A percentile compares a stretch with the other conserved stretches of the same genome.
Conservation (phyloP, 2,797 vertebrate species). For the Petrocephalus sullivani region DNA sequence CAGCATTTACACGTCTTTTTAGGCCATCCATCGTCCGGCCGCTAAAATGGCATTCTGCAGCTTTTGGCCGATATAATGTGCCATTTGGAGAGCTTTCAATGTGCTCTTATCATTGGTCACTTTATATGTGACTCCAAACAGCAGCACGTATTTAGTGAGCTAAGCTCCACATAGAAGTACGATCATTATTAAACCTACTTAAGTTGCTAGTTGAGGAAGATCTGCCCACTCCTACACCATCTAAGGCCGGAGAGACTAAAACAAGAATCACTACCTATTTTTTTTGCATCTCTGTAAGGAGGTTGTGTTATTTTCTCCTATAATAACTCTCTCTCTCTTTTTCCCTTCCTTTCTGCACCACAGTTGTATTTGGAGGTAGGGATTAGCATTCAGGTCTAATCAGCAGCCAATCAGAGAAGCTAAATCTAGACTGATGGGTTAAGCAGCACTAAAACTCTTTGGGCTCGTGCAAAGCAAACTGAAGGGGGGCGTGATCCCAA, state of each 20-base stretch:
- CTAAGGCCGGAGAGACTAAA: neutral
- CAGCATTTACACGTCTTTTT: no score
- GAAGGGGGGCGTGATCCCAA: constrained; percentile 4
- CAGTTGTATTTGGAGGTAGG: neutral
- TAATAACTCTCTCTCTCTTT: neutral
- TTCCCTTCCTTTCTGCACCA: neutral
- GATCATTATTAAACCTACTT: neutral
- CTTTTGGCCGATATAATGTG: neutral
- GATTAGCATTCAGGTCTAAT: constrained; percentile 13
- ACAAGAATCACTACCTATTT: neutral
- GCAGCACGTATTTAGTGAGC: neutral
- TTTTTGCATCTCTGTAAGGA: neutral
- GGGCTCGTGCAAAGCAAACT: neutral
- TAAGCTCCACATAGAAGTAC: neutral
- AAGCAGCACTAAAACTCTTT: constrained; percentile 8
- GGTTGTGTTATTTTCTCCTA: neutral
- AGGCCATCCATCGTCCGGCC: neutral
- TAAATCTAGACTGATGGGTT: constrained; percentile 12
- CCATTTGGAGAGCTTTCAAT: neutral
- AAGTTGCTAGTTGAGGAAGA: neutral
- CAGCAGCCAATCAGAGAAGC: constrained; percentile 3
- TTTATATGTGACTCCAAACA: neutral
- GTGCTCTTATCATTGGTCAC: neutral
- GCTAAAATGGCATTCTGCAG: neutral
- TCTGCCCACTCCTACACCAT: neutral